Evolutionary conservation across 2,888 invertebrate genomes (phyloP).

Genomic region (Cactoblastis cactorum): DNA sequence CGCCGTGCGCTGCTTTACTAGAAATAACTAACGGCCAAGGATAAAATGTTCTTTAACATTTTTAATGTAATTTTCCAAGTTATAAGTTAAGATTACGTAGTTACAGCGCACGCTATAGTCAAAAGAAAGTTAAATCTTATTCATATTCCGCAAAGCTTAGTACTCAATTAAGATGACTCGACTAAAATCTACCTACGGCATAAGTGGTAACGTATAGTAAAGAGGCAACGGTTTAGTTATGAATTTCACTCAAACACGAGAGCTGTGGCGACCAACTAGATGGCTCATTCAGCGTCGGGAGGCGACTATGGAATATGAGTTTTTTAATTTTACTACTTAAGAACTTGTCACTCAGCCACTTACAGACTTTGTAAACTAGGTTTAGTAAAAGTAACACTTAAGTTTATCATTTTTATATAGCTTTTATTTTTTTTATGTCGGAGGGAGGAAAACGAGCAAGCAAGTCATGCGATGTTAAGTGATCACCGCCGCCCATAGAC

Average conservation of each 20-base stretch:
- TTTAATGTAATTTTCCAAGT: not conserved
- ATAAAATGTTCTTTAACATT: not conserved
- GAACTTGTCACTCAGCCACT: conserved; percentile 13
- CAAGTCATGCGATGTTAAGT: no score
- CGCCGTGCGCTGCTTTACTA: conserved; percentile 25
- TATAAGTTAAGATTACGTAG: not conserved
- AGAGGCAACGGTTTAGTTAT: conserved; percentile 13
- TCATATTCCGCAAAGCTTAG: not conserved
- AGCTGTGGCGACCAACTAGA: conserved; percentile 19
- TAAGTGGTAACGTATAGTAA: not conserved
- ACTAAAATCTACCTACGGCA: not conserved
- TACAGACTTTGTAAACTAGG: conserved; percentile 8
- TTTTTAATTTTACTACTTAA: conserved; percentile 27
- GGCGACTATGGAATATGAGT: conserved; percentile 26
- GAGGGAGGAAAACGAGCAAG: no score
- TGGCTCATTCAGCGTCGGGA: conserved; percentile 19
- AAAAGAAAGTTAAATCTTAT: not conserved
- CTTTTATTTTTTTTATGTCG: no score
- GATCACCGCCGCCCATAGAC: no score
- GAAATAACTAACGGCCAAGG: conserved; percentile 30
- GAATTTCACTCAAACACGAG: conserved; percentile 14
- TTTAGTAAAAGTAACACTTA: not conserved
- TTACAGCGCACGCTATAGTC: not conserved
- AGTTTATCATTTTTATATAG: not conserved
- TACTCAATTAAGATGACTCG: not conserved